Base-by-base conservation (phyloP, 2,888 invertebrate genomes). In the Atrina japonica region DNA sequence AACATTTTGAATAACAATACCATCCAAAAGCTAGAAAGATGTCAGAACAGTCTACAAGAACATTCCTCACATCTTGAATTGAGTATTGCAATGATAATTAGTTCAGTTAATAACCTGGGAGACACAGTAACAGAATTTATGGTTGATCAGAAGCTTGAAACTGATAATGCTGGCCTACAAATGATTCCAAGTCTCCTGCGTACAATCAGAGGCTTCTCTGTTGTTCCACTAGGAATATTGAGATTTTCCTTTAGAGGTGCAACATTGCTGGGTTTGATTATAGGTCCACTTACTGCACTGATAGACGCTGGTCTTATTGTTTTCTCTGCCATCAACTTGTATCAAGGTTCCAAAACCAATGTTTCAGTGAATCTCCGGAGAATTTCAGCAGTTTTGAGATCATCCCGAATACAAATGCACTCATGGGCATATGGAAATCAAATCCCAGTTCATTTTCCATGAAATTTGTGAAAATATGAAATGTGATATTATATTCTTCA, bases 341-440 rank as follows among this genome's bases (percentile, higher is more conserved):
- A 21, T 23, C 40, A 60, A 6, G 53, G 60, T 6, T 60, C 53
- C 0, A 60, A 41, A 55, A 67, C 67, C 1, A 23, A 52, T 29
- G 25, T 60, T 14, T 53, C 67, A 2, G 67, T 60, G 35, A 53
- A 60, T 30, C 25, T 67, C 6, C 60, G 67, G 6, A 27, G 53
- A 21, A 67, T 53, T 6, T 40, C 67, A n/a, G 43, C 60, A 41
- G 18, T 60, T 0, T 50, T 67, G 21, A 18, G 43, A 23, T 35
- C 60, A 29, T 53, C 60, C 14, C 35, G 60, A 45, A 29, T 35
- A 45, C 67, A 67, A 21, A 60, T 67, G 67, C 52, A 67, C n/a
- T 29, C 45, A 6, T 67, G 67, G 67, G 67, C 67, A 9, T 53
- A 43, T 35, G 67, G 67, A n/a, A n/a, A n/a, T n/a, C n/a, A n/a